These are phyloP conservation scores for Myathropa florea DNA, from an alignment of 2,888 invertebrate species.

Conservation along the genomic window DNA sequence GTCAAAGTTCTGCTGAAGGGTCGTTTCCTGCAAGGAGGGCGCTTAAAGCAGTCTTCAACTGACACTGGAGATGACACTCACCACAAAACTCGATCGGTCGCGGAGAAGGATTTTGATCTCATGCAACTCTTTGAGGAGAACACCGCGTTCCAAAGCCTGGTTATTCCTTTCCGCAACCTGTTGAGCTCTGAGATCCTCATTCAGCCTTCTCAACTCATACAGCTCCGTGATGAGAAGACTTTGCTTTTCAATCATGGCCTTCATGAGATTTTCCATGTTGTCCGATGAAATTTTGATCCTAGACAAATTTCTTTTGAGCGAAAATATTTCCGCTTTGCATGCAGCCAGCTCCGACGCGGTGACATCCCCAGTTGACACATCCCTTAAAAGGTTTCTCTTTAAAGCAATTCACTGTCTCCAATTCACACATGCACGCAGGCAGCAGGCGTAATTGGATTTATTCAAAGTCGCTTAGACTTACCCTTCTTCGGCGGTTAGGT, in stretches of 20 bases:
- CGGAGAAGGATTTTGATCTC: constrained; percentile 72
- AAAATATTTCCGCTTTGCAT: constrained; percentile 76
- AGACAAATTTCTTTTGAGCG: constrained; percentile 74
- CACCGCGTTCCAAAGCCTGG: constrained; percentile 76
- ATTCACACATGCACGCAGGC: background rate
- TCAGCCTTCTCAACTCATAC: constrained; percentile 74
- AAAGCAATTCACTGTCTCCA: background rate
- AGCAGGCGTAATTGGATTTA: constrained; percentile 11
- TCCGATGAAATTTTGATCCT: constrained; percentile 74
- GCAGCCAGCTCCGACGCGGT: constrained; percentile 75
- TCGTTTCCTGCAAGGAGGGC: constrained; percentile 67
- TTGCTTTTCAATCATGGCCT: constrained; percentile 76
- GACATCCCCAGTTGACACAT: constrained; percentile 42
- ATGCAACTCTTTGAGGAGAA: constrained; percentile 74
- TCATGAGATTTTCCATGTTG: constrained; percentile 76
- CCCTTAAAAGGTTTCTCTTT: constrained; percentile 4
- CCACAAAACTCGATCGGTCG: constrained; percentile 70
- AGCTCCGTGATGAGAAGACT: constrained; percentile 76
- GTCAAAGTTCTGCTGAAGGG: constrained; percentile 68
- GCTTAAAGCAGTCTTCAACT: background rate
- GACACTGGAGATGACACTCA: constrained; percentile 28
- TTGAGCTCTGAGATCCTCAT: constrained; percentile 74
- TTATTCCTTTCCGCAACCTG: constrained; percentile 76
- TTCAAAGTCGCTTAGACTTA: constrained; percentile 6
- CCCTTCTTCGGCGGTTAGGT: constrained; percentile 24